Conservation (phyloP, 1,140 invertebrate genomes). For the Drosophila lacertosa region DNA sequence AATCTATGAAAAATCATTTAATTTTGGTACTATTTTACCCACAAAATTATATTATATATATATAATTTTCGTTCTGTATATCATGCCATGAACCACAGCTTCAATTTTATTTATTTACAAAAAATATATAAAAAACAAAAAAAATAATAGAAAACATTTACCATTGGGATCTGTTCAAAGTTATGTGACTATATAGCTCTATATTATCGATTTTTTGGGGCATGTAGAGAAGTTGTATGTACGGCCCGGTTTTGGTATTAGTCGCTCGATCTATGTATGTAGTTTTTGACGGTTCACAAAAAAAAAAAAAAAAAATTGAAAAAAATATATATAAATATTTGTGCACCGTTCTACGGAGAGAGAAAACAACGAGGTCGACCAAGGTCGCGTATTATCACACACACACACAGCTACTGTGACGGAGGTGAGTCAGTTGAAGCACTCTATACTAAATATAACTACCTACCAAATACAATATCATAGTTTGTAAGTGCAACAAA, state of each 20-base stretch:
- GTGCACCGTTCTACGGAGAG: constrained; percentile 29
- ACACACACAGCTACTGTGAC: constrained; percentile 69
- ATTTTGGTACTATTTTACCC: constrained; percentile 42
- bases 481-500: constrained; percentile 62
- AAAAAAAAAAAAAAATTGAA: background rate
- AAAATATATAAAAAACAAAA: constrained; percentile 32
- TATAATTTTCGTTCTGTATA: constrained; percentile 67
- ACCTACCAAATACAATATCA: constrained; percentile 61
- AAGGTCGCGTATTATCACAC: constrained; percentile 48
- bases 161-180: constrained; percentile 80
- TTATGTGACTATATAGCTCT: constrained; percentile 57
- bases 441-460: constrained; percentile 75
- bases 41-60: constrained; percentile 23
- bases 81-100: constrained; percentile 74
- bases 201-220: constrained; percentile 58
- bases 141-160: constrained; percentile 49
- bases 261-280: constrained; percentile 50
- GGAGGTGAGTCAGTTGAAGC: constrained; percentile 81
- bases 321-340: background rate
- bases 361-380: constrained; percentile 28
- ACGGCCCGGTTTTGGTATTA: constrained; percentile 55
- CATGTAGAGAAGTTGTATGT: constrained; percentile 66
- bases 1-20: constrained; percentile 35
- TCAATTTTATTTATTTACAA: constrained; percentile 67
- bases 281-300: constrained; percentile 39